These are phyloP conservation scores for Balanococcus diminutus DNA, from an alignment of 2,888 invertebrate species.

Conservation along the genomic window DNA sequence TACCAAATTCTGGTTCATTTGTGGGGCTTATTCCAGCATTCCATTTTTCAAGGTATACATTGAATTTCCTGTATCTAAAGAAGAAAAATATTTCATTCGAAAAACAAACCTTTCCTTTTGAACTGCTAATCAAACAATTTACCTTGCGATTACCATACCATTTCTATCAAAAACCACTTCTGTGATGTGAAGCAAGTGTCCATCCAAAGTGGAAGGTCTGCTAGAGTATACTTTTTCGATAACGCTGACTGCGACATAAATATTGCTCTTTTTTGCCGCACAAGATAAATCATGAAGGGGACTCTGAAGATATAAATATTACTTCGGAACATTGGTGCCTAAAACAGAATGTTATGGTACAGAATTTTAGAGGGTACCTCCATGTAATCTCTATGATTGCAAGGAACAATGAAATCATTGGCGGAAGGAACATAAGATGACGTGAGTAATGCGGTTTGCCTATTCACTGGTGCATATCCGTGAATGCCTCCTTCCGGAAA, in stretches of 20 bases:
- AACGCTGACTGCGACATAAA: constrained; percentile 75
- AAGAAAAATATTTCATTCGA: background rate
- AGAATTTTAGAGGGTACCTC: background rate
- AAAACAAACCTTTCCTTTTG: background rate
- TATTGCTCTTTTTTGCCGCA: constrained; percentile 66
- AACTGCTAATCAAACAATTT: background rate
- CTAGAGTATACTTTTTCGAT: constrained; percentile 59
- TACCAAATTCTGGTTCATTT: constrained; percentile 65
- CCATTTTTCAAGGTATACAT: constrained; percentile 62
- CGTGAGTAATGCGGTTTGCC: background rate
- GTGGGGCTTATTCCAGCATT: constrained; percentile 63
- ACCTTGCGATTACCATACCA: constrained; percentile 76
- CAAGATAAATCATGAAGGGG: constrained; percentile 67
- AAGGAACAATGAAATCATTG: constrained; percentile 56
- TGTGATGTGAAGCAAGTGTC: constrained; percentile 70
- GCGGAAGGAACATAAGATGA: constrained; percentile 55
- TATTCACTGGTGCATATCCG: constrained; percentile 32
- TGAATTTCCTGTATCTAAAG: constrained; percentile 63
- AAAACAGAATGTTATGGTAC: no score
- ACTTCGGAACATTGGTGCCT: no score
- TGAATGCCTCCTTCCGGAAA: constrained; percentile 71
- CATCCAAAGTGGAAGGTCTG: constrained; percentile 63
- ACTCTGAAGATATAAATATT: constrained; percentile 58
- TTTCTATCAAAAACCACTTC: constrained; percentile 77
- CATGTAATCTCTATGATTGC: background rate